phyloP scores from a whole-genome alignment of 1,140 invertebrate species.

The Drosophila seguyi region DNA sequence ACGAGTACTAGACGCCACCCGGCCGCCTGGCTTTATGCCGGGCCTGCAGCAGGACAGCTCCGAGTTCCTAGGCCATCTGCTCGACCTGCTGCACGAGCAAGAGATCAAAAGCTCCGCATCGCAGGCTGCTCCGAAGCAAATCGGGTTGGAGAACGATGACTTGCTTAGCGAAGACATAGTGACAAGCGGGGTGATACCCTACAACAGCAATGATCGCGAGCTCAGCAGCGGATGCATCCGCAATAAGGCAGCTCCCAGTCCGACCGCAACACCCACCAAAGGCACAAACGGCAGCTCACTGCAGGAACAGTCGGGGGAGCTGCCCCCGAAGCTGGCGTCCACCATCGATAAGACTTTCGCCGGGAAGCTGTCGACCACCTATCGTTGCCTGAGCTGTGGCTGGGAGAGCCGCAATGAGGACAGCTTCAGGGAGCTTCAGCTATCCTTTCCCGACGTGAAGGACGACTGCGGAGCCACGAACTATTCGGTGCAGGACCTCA shows the following conservation, averaged over 20 bases:
- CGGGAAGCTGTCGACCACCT: constrained; percentile 90
- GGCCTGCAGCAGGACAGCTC: constrained; percentile 95
- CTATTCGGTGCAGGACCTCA: constrained; percentile 89
- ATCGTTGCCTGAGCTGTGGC: constrained; percentile 90
- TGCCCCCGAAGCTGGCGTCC: constrained; percentile 50
- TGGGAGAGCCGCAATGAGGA: constrained; percentile 90
- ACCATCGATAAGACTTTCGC: constrained; percentile 90
- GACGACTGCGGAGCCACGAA: constrained; percentile 85
- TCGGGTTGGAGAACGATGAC: constrained; percentile 16
- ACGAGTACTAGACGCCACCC: constrained; percentile 88
- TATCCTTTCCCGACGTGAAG: constrained; percentile 90
- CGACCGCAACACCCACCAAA: constrained; percentile 39
- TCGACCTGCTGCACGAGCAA: constrained; percentile 90
- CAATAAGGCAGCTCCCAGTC: constrained; percentile 17
- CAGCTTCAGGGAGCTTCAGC: constrained; percentile 91
- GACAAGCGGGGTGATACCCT: constrained; percentile 68
- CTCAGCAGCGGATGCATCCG: constrained; percentile 16
- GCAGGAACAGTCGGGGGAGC: constrained; percentile 7
- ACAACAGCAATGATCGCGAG: constrained; percentile 66
- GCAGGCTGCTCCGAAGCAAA: not conserved
- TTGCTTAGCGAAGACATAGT: constrained; percentile 43
- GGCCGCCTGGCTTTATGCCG: constrained; percentile 91
- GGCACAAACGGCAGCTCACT: constrained; percentile 27
- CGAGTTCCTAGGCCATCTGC: constrained; percentile 92
- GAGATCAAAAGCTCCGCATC: constrained; percentile 85